phyloP scores from a whole-genome alignment of 2,888 invertebrate species.

The Tipula lateralis region DNA sequence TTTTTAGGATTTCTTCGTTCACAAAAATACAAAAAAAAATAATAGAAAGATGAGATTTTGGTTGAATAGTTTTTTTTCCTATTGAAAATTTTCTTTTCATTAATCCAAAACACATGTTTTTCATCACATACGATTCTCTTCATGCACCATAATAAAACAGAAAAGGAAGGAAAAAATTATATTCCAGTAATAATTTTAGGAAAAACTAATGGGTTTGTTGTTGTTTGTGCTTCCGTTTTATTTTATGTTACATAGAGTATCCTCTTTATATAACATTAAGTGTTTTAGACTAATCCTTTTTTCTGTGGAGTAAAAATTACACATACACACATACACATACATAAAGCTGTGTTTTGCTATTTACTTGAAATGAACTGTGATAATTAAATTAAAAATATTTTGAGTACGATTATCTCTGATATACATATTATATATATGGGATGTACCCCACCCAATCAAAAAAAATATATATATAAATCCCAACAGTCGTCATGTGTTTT shows the following conservation, averaged over 20 bases:
- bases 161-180: background rate
- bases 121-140: background rate
- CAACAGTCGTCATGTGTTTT: background rate
- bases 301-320: background rate
- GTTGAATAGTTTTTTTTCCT: background rate
- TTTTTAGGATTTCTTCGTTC: background rate
- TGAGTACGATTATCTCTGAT: background rate
- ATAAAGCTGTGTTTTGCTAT: background rate
- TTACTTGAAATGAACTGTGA: background rate
- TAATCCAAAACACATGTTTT: slow-evolving; percentile 11
- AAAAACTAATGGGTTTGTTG: background rate
- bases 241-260: background rate
- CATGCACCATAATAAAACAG: background rate
- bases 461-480: background rate
- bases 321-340: no score
- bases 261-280: background rate
- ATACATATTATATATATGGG: background rate
- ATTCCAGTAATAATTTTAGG: background rate
- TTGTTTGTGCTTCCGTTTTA: background rate
- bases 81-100: background rate
- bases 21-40: background rate
- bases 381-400: background rate
- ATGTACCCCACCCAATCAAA: background rate
- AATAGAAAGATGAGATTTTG: background rate
- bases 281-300: background rate